Percentiles rank a stretch among this genome's conserved stretches.
phyloP scores from a whole-genome alignment of 1,140 invertebrate species.

The Chlorops oryzae region DNA sequence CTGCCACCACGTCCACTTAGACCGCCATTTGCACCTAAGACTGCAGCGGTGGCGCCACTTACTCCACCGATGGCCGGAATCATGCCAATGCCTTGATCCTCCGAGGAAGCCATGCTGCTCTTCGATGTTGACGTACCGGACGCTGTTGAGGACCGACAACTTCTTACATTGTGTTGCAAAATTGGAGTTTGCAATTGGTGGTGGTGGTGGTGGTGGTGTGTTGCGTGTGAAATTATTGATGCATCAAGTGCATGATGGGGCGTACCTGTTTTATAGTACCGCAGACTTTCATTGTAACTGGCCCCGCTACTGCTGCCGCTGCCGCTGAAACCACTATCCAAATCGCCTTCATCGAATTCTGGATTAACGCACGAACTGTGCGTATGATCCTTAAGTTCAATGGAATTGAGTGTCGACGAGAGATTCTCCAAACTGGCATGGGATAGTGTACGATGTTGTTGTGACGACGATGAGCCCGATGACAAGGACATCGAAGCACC shows the following conservation, averaged over 20 bases:
- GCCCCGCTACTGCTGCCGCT: constrained; percentile 65
- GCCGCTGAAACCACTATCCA: constrained; percentile 75
- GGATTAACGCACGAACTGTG: constrained; percentile 56
- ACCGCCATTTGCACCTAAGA: neutral
- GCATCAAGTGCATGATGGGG: constrained; percentile 12
- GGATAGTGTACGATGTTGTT: constrained; percentile 26
- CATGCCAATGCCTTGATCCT: constrained; percentile 36
- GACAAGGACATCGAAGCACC: constrained; percentile 25
- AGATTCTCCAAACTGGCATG: constrained; percentile 56
- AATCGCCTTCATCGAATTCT: constrained; percentile 59
- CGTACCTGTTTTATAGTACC: constrained; percentile 48
- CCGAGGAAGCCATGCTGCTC: constrained; percentile 42
- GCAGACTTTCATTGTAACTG: constrained; percentile 63
- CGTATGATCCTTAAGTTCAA: constrained; percentile 63
- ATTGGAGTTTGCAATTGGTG: constrained; percentile 23
- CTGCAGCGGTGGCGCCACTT: neutral
- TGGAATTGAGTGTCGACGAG: constrained; percentile 50
- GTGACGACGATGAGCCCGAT: constrained; percentile 16
- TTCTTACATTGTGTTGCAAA: constrained; percentile 36
- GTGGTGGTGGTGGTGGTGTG: constrained; percentile 12
- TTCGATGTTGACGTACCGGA: constrained; percentile 42
- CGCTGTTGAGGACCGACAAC: constrained; percentile 39
- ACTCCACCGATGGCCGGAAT: neutral
- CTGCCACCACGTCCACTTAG: neutral
- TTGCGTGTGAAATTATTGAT: neutral